A percentile compares a stretch with the other conserved stretches of the same genome.
Evolutionary conservation across 2,888 invertebrate genomes (phyloP).

Genomic region (Notodonta dromedarius): DNA sequence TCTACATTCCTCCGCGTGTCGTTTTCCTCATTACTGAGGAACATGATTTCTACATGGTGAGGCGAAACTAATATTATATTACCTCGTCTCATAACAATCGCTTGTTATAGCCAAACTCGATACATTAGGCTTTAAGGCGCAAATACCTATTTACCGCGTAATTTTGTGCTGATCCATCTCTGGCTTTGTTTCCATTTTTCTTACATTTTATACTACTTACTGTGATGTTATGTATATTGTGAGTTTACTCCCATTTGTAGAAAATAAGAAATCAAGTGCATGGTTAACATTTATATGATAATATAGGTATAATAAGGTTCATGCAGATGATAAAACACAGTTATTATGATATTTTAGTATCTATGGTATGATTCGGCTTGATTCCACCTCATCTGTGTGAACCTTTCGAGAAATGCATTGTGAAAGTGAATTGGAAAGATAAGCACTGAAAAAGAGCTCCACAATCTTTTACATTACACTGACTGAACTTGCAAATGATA

Average conservation of each 20-base stretch:
- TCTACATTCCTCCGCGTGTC: no score
- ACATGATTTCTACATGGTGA: no score
- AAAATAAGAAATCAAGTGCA: not conserved
- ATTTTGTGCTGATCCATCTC: not conserved
- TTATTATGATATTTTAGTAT: not conserved
- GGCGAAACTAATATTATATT: no score
- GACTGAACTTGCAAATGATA: constrained; percentile 7
- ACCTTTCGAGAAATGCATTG: not conserved
- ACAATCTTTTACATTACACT: constrained; percentile 3
- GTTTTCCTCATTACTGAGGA: no score
- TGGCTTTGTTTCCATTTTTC: not conserved
- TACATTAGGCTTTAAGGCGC: not conserved
- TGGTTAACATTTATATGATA: not conserved
- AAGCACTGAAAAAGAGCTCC: not conserved
- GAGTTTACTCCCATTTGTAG: not conserved
- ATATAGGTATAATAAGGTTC: not conserved
- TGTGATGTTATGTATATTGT: no score
- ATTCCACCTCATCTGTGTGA: not conserved
- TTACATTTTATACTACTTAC: not conserved
- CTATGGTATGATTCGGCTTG: not conserved
- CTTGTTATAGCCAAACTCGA: not conserved
- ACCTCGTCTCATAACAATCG: no score
- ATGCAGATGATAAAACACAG: not conserved
- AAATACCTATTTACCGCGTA: not conserved
- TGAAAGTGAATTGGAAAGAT: not conserved